Conservation (phyloP, 2,113 vertebrate species). For the Gobius niger region DNA sequence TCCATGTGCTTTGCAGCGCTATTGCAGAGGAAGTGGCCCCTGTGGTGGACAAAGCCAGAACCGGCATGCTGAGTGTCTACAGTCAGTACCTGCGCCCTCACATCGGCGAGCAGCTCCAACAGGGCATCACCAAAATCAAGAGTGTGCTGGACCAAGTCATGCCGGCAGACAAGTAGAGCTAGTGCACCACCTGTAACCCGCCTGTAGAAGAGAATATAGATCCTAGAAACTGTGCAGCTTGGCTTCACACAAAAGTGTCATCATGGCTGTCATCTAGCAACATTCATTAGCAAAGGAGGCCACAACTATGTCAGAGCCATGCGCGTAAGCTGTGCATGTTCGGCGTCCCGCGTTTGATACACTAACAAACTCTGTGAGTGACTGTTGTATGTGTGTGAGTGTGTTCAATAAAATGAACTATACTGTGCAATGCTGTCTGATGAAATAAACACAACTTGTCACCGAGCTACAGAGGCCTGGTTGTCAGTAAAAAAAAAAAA, state of each 20-base stretch:
- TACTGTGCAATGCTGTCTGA: conserved; percentile 22
- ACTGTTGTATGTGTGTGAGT: conserved; percentile 49
- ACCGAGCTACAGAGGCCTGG: not conserved
- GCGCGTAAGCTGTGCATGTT: conserved; percentile 62
- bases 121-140: conserved; percentile 45
- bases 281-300: conserved; percentile 27
- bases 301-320: conserved; percentile 41
- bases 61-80: conserved; percentile 58
- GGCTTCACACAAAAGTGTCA: conserved; percentile 39
- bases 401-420: conserved; percentile 69
- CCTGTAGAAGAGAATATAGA: conserved; percentile 36
- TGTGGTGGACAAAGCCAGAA: conserved; percentile 57
- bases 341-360: conserved; percentile 63
- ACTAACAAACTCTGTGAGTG: conserved; percentile 60
- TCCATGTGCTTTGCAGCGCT: conserved; percentile 47
- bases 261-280: conserved; percentile 38
- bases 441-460: not conserved
- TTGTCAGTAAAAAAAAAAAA: not conserved
- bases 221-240: conserved; percentile 43
- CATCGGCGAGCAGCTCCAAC: conserved; percentile 43
- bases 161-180: conserved; percentile 53
- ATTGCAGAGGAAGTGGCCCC: conserved; percentile 49
- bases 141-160: conserved; percentile 51
- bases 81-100: conserved; percentile 61
- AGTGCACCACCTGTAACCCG: conserved; percentile 13